Conservation (phyloP, 2,797 vertebrate species). For the Pelodytes ibericus region DNA sequence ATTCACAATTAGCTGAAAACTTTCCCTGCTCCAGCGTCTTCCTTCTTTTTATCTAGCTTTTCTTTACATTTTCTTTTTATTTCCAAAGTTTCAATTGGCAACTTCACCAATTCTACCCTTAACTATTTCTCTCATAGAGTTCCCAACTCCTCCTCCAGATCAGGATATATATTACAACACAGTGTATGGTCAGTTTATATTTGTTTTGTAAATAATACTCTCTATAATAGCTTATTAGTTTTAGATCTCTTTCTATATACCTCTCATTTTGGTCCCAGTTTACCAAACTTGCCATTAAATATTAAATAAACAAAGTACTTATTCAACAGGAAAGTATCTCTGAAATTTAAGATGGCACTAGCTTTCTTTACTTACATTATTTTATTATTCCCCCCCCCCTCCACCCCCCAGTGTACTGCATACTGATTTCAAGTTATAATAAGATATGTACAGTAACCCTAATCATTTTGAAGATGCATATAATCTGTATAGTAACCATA, state of each 20-base stretch:
- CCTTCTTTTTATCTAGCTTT: background rate
- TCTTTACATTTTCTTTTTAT: conserved; percentile 26
- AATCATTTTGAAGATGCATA: no score
- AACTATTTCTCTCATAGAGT: conserved; percentile 84
- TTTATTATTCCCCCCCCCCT: no score
- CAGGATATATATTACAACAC: conserved; percentile 82
- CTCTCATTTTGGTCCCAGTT: conserved; percentile 8
- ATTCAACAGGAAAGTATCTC: no score
- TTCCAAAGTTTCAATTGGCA: conserved; percentile 56
- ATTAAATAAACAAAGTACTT: no score
- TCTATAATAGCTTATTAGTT: conserved; percentile 16
- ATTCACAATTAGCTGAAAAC: conserved; percentile 62
- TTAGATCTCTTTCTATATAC: conserved; percentile 12
- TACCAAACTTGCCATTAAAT: conserved; percentile 45
- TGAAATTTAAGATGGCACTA: no score
- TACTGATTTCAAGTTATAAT: no score
- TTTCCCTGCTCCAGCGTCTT: background rate
- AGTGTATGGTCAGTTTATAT: conserved; percentile 78
- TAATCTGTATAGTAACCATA: no score
- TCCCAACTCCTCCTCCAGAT: conserved; percentile 85
- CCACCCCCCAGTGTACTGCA: no score
- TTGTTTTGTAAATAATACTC: conserved; percentile 60
- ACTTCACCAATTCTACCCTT: conserved; percentile 67
- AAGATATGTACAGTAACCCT: no score
- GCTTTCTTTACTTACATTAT: no score